phyloP scores from a whole-genome alignment of 2,113 vertebrate genomes.

The Emydocephalus ijimae region DNA sequence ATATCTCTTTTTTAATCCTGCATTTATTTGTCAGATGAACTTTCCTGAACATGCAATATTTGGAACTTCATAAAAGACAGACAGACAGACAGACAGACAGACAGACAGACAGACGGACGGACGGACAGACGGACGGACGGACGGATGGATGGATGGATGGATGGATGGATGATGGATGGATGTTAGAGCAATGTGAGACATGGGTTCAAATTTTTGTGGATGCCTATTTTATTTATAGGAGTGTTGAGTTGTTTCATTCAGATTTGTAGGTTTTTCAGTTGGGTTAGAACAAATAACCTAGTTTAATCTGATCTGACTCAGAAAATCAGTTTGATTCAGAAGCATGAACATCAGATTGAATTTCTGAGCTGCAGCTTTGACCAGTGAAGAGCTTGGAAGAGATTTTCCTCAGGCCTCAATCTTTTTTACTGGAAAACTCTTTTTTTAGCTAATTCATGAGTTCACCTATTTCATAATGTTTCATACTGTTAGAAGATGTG shows the following conservation, averaged over 20 bases:
- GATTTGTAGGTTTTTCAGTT: background rate
- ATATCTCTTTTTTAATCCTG: background rate
- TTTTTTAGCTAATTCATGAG: background rate
- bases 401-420: background rate
- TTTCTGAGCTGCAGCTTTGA: background rate
- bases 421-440: background rate
- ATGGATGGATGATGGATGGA: too few relatives aligned
- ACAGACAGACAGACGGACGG: background rate
- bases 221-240: too few relatives aligned
- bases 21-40: background rate
- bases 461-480: background rate
- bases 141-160: too few relatives aligned
- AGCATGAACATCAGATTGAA: background rate
- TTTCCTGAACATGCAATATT: background rate
- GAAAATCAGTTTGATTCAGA: background rate
- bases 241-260: background rate
- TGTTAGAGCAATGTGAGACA: too few relatives aligned
- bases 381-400: background rate
- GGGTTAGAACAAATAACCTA: background rate
- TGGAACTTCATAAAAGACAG: background rate
- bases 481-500: background rate
- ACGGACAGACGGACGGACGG: too few relatives aligned
- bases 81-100: too few relatives aligned
- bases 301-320: background rate
- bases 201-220: too few relatives aligned